phyloP scores from a whole-genome alignment of 92 coral and sea anemone species.

The Epizoanthus fatuus region DNA sequence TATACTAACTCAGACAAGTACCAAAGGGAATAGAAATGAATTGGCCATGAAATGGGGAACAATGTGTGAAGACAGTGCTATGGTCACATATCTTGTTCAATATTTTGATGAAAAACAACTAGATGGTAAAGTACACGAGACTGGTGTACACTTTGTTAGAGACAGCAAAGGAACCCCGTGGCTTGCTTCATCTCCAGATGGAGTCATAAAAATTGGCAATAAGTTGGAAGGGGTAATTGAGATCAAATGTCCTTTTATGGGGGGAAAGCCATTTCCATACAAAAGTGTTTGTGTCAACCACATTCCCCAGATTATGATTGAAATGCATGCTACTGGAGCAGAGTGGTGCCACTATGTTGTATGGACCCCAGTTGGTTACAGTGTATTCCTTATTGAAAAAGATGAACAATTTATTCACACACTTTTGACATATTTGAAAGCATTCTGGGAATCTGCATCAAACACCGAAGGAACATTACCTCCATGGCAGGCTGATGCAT shows the following conservation, averaged over 20 bases:
- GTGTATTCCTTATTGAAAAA: constrained; percentile 35
- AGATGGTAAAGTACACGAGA: constrained; percentile 1
- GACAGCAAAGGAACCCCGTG: neutral
- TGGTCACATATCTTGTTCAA: constrained; percentile 15
- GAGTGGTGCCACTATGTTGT: constrained; percentile 60
- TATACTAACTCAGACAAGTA: neutral
- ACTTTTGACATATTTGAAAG: constrained; percentile 25
- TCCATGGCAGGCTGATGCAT: constrained; percentile 55
- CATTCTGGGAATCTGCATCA: constrained; percentile 51
- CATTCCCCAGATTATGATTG: constrained; percentile 63
- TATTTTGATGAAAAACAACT: neutral
- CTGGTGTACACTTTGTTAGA: constrained; percentile 11
- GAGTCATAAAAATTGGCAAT: neutral
- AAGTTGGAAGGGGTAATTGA: constrained; percentile 12
- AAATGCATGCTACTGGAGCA: constrained; percentile 43
- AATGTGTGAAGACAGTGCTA: constrained; percentile 18
- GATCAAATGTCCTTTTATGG: constrained; percentile 48
- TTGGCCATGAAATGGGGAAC: constrained; percentile 43
- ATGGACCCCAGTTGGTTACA: constrained; percentile 71
- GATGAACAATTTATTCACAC: constrained; percentile 15
- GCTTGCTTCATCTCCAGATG: constrained; percentile 49
- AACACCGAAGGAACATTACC: constrained; percentile 12
- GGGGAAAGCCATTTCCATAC: constrained; percentile 51
- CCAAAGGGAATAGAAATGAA: neutral
- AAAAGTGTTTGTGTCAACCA: constrained; percentile 61